Evolutionary conservation across 2,113 vertebrate species (phyloP).

Genomic region (Struthidea cinerea): DNA sequence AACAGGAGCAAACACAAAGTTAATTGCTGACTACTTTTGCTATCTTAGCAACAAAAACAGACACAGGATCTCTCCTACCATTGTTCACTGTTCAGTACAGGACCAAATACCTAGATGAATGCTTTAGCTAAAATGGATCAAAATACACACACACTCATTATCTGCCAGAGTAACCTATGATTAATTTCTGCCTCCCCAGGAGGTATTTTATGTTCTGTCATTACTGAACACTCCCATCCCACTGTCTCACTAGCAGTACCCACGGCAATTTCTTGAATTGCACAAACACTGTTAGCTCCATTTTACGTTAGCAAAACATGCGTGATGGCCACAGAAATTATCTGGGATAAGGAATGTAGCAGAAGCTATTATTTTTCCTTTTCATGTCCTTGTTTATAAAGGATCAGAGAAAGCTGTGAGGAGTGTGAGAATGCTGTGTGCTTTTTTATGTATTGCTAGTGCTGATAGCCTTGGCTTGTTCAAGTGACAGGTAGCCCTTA

Average conservation of each 20-base stretch:
- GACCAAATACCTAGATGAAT: not conserved
- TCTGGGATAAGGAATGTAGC: not conserved
- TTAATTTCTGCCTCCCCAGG: not conserved
- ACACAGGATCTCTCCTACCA: not conserved
- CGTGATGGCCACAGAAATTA: not conserved
- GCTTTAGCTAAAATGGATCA: not conserved
- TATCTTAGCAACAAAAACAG: not conserved
- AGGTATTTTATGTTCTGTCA: not conserved
- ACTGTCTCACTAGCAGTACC: not conserved
- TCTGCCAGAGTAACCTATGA: not conserved
- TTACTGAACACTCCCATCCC: not conserved
- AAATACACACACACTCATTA: not conserved
- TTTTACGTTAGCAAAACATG: not conserved
- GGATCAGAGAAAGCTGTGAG: not conserved
- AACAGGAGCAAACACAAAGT: not conserved
- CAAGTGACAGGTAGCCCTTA: not conserved
- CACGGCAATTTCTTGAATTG: not conserved
- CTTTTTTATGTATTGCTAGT: not conserved
- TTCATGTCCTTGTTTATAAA: not conserved
- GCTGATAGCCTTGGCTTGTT: not conserved
- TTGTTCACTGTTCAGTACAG: not conserved
- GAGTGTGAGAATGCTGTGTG: not conserved
- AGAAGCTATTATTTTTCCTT: not conserved
- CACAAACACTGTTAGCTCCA: not conserved
- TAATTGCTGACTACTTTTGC: not conserved